Conservation (phyloP, 2,113 vertebrate species). For the Leptodactylus fuscus region DNA sequence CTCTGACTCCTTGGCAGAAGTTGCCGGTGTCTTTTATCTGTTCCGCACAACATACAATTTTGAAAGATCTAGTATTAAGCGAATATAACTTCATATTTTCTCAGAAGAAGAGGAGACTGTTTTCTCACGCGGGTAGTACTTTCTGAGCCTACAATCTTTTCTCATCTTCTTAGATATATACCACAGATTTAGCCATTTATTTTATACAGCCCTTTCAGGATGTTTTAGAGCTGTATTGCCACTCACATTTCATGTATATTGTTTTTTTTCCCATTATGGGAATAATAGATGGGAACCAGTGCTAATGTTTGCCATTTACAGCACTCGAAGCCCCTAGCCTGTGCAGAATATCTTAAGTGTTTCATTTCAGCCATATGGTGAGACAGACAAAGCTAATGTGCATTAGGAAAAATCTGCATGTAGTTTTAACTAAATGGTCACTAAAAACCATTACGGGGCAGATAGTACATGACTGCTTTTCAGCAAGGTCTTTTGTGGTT, state of each 20-base stretch:
- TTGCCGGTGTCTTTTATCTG: background rate
- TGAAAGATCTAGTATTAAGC: background rate
- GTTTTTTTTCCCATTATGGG: conserved; percentile 24
- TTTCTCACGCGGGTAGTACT: background rate
- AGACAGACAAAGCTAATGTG: conserved; percentile 41
- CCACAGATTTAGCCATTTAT: background rate
- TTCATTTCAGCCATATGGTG: conserved; percentile 31
- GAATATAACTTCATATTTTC: conserved; percentile 6
- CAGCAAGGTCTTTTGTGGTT: background rate
- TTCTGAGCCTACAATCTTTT: background rate
- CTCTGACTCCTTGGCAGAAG: background rate
- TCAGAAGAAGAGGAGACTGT: background rate
- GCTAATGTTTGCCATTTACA: conserved; percentile 39
- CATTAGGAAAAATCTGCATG: conserved; percentile 35
- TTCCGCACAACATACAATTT: background rate
- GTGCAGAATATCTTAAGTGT: conserved; percentile 38
- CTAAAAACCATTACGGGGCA: conserved; percentile 12
- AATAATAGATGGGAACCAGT: conserved; percentile 27
- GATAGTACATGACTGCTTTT: background rate
- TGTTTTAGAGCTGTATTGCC: conserved; percentile 25
- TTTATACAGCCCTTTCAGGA: conserved; percentile 15
- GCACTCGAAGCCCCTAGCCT: conserved; percentile 3
- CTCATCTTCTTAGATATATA: conserved; percentile 6
- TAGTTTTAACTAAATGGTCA: conserved; percentile 35
- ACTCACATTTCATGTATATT: conserved; percentile 43